Evolutionary conservation across 2,797 vertebrate species (phyloP).

Genomic region (Rhinoraja longicauda): DNA sequence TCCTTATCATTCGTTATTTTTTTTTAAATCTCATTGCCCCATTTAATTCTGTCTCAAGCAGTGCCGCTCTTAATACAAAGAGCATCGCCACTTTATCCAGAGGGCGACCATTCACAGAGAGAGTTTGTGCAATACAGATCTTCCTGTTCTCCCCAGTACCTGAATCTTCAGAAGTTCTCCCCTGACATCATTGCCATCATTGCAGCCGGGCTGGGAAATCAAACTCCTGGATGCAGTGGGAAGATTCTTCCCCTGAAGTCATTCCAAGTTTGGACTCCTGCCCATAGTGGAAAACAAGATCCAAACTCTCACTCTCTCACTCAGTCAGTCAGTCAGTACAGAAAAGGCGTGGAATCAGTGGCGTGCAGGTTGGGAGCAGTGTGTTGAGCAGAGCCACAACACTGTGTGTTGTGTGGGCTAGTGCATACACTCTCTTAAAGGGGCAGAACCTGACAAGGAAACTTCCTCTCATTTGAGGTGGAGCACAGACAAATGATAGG

Average conservation of each 20-base stretch:
- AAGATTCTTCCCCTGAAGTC: not conserved
- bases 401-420: not conserved
- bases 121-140: not conserved
- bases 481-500: not conserved
- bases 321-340: not conserved
- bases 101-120: not conserved
- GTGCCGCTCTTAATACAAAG: not conserved
- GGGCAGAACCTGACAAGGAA: not conserved
- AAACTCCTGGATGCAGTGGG: not conserved
- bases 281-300: conserved; percentile 8
- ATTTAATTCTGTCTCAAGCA: not conserved
- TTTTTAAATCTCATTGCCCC: not conserved
- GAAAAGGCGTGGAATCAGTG: not conserved
- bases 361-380: not conserved
- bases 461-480: not conserved
- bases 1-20: not conserved
- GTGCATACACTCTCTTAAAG: conserved; percentile 21
- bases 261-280: not conserved
- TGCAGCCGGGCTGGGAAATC: not conserved
- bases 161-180: not conserved
- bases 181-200: not conserved
- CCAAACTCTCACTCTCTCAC: not conserved
- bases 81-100: not conserved
- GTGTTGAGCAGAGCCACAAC: not conserved
- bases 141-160: not conserved